Conservation (phyloP, 2,797 vertebrate genomes). For the Arctocebus calabarensis region DNA sequence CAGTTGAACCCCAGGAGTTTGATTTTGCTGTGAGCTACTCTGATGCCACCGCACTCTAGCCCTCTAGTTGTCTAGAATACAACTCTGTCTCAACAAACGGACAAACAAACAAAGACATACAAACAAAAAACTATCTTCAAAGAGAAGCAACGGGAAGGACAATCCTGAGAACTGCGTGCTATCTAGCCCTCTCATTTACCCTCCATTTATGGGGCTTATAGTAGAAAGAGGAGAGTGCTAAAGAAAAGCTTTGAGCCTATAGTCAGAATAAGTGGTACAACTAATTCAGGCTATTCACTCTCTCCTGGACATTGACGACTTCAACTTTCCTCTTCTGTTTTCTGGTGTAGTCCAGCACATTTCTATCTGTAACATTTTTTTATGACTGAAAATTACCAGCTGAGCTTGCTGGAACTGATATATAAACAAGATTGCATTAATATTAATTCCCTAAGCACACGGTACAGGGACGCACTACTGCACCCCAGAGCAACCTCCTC, state of each 20-base stretch:
- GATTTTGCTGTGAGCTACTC: too few species aligned
- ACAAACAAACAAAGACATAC: too few species aligned
- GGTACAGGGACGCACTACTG: neutral
- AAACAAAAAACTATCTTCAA: neutral
- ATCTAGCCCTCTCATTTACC: neutral
- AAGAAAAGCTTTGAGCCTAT: neutral
- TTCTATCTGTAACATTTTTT: neutral
- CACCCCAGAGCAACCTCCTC: neutral
- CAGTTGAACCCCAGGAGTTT: too few species aligned
- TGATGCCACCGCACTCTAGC: too few species aligned
- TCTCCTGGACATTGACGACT: neutral
- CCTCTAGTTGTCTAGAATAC: too few species aligned
- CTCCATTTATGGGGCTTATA: neutral
- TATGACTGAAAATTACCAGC: neutral
- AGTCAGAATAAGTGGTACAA: neutral
- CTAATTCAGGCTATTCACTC: neutral
- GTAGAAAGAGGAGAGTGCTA: neutral
- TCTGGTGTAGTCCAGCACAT: neutral
- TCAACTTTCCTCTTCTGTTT: neutral
- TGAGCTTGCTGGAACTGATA: neutral
- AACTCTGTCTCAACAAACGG: too few species aligned
- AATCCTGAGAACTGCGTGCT: neutral
- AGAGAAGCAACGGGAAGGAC: neutral
- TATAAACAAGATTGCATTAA: neutral
- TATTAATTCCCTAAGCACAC: neutral